Conservation (phyloP, 2,113 vertebrate genomes). For the Conger conger region DNA sequence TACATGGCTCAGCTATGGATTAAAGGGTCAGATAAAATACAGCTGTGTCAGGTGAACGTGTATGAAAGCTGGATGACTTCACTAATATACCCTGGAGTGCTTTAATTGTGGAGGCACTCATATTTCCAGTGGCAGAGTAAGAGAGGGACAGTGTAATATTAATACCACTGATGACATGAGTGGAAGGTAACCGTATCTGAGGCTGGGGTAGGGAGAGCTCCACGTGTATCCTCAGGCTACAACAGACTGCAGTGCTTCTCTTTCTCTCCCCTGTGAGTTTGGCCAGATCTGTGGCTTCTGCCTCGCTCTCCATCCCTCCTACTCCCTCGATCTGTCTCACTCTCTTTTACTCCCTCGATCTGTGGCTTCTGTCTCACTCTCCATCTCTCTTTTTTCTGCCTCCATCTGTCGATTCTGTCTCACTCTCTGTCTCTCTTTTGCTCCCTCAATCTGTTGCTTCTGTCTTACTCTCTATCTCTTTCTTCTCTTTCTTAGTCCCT, state of each 20-base stretch:
- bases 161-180: constrained; percentile 23
- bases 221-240: constrained; percentile 10
- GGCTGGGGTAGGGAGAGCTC: constrained; percentile 3
- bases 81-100: constrained; percentile 9
- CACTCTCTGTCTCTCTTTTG: not conserved
- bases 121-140: constrained; percentile 20
- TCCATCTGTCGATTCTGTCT: constrained; percentile 20
- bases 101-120: constrained; percentile 23
- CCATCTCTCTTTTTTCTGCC: too few species aligned
- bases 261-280: constrained; percentile 14
- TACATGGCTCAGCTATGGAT: not conserved
- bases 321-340: not conserved
- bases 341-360: constrained; percentile 6
- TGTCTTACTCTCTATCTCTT: not conserved
- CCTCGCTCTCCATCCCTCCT: not conserved
- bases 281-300: constrained; percentile 16
- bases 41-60: constrained; percentile 3
- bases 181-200: constrained; percentile 20
- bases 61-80: constrained; percentile 11
- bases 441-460: constrained; percentile 14
- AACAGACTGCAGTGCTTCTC: not conserved
- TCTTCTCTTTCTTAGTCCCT: not conserved
- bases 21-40: constrained; percentile 14
- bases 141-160: constrained; percentile 11
- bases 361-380: constrained; percentile 8